Evolutionary conservation across 2,888 invertebrate genomes (phyloP).

Genomic region (Vanessa cardui): DNA sequence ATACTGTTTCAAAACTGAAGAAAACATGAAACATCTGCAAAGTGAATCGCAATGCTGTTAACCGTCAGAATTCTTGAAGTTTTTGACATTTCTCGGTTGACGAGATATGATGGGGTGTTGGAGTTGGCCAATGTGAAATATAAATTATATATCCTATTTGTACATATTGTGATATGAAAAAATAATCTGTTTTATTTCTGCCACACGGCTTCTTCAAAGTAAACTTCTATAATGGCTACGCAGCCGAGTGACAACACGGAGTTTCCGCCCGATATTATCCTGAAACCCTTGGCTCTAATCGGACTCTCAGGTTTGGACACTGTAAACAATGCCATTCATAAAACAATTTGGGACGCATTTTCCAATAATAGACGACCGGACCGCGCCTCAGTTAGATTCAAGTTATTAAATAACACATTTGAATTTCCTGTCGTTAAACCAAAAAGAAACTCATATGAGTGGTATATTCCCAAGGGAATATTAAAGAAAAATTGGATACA

Average conservation of each 20-base stretch:
- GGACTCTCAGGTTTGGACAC: slow-evolving; percentile 95
- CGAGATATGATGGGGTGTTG: slow-evolving; percentile 60
- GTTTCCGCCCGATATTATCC: slow-evolving; percentile 92
- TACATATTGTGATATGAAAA: slow-evolving; percentile 48
- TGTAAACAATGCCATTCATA: slow-evolving; percentile 92
- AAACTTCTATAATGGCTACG: slow-evolving; percentile 72
- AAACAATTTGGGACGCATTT: slow-evolving; percentile 96
- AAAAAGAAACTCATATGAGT: slow-evolving; percentile 95
- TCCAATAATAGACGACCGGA: slow-evolving; percentile 91
- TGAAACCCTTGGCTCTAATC: slow-evolving; percentile 92
- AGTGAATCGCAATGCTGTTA: slow-evolving; percentile 26
- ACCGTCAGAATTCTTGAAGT: slow-evolving; percentile 9
- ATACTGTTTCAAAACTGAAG: slow-evolving; percentile 1
- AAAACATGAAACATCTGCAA: slow-evolving; percentile 10
- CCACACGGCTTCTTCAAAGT: slow-evolving; percentile 19
- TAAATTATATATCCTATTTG: slow-evolving; percentile 36
- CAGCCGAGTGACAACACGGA: slow-evolving; percentile 84
- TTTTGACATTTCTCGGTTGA: slow-evolving; percentile 38
- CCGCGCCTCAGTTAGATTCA: slow-evolving; percentile 91
- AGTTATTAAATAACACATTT: slow-evolving; percentile 90
- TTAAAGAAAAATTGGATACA: slow-evolving; percentile 97
- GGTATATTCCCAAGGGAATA: slow-evolving; percentile 97
- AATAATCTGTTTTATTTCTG: slow-evolving; percentile 16
- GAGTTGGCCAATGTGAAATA: slow-evolving; percentile 44
- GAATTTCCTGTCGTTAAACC: slow-evolving; percentile 94